Base-by-base conservation (phyloP, 2,888 invertebrate genomes). In the Cabera pusaria region DNA sequence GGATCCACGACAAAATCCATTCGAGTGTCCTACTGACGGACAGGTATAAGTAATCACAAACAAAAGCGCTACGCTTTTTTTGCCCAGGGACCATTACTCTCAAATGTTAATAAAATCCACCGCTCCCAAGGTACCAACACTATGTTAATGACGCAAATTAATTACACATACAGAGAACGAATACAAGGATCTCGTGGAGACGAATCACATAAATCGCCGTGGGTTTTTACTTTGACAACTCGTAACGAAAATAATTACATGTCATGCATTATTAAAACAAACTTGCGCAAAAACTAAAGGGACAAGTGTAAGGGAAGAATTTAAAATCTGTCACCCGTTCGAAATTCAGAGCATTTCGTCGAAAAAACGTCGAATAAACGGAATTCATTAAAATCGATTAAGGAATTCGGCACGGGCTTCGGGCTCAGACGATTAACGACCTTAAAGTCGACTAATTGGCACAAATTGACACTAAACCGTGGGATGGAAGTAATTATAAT, bases 221-320 rank as follows among this genome's bases (percentile, higher is more conserved):
- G 43, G 45, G 55, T 68, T 74, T 74, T 76, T 73, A 56, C 47
- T 49, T 45, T 58, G 59, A 55, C 64, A 66, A 62, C 57, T 75
- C 66, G 70, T 72, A 74, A 69, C 72, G 64, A 77, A 82, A 82
- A 79, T 81, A 82, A 84, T 80, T 75, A 81, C 78, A 74, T 65
- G 61, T 79, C 78, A 85, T 84, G 82, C 78, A 85, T 87, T 85
- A 86, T 87, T 80, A 65, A 86, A 81, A 71, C 76, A 74, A 78
- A 74, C 64, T 70, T 50, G 28, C 31, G 49, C 69, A 81, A 75
- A 77, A 81, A 72, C 49, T 64, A 55, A 59, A 61, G 57, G 59
- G 63, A 73, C 84, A 87, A 87, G 86, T 87, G 86, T 86, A 87
- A 86, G 80, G 64, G 71, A 83, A 83, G 81, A 87, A 86, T 86